Conservation (phyloP, 2,113 vertebrate genomes). For the Melanocharis versteri region DNA sequence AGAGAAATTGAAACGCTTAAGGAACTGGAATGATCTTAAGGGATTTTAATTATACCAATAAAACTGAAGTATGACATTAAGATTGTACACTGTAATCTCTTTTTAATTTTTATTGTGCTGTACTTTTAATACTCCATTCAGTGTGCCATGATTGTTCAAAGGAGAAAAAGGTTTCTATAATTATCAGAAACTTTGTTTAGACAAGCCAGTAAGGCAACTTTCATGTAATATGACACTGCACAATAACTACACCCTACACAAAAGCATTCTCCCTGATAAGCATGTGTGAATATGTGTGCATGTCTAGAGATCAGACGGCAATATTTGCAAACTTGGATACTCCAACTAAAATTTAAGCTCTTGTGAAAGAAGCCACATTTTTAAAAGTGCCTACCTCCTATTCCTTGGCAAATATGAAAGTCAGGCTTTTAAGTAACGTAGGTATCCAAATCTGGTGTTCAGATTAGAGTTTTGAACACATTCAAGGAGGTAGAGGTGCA, state of each 20-base stretch:
- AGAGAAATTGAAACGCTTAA: neutral
- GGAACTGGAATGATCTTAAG: neutral
- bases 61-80: neutral
- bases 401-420: neutral
- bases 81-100: neutral
- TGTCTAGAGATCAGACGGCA: neutral
- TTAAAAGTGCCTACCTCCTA: neutral
- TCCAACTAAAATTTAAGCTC: neutral
- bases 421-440: neutral
- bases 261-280: neutral
- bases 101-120: neutral
- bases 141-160: neutral
- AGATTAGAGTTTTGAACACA: neutral
- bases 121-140: neutral
- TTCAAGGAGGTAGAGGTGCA: neutral
- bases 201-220: neutral
- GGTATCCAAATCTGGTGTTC: neutral
- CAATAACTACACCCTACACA: neutral
- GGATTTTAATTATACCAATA: neutral
- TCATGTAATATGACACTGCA: neutral
- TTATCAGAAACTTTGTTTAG: neutral
- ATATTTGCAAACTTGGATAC: neutral
- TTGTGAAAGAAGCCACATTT: neutral
- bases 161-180: neutral
- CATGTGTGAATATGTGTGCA: neutral